These are phyloP conservation scores for Mandrillus leucophaeus DNA, from an alignment of 2,113 vertebrate species.

Conservation along the genomic window DNA sequence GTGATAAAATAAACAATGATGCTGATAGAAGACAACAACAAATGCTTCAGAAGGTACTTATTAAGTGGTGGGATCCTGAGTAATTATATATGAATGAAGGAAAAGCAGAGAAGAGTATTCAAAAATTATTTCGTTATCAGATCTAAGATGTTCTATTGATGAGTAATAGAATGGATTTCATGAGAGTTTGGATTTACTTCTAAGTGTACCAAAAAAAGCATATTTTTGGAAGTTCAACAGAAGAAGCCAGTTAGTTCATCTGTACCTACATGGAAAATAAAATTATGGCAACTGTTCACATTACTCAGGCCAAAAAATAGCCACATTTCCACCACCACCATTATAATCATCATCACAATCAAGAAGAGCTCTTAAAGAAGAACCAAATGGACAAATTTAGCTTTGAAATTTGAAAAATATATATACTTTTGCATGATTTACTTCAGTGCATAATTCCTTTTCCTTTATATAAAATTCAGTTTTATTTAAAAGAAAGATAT, in stretches of 20 bases:
- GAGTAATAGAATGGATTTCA: neutral
- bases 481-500: slow-evolving; percentile 43
- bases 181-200: slow-evolving; percentile 9
- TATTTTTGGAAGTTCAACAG: neutral
- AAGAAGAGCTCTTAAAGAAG: slow-evolving; percentile 27
- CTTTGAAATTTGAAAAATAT: neutral
- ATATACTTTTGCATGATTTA: neutral
- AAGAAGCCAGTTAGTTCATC: slow-evolving; percentile 29
- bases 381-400: neutral
- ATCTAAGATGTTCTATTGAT: neutral
- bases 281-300: neutral
- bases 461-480: slow-evolving; percentile 4
- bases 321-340: neutral
- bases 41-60: slow-evolving; percentile 39
- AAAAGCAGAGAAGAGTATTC: neutral
- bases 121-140: neutral
- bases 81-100: slow-evolving; percentile 4
- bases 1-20: neutral
- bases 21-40: neutral
- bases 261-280: slow-evolving; percentile 41
- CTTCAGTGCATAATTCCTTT: neutral
- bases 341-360: slow-evolving; percentile 29
- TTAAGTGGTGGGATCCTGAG: neutral
- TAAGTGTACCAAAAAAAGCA: neutral
- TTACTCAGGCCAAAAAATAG: slow-evolving; percentile 2